Evolutionary conservation across 2,797 vertebrate genomes (phyloP), one percentile per base, ranked within the genome.

Genomic region (Enteromius thamalakanensis): DNA sequence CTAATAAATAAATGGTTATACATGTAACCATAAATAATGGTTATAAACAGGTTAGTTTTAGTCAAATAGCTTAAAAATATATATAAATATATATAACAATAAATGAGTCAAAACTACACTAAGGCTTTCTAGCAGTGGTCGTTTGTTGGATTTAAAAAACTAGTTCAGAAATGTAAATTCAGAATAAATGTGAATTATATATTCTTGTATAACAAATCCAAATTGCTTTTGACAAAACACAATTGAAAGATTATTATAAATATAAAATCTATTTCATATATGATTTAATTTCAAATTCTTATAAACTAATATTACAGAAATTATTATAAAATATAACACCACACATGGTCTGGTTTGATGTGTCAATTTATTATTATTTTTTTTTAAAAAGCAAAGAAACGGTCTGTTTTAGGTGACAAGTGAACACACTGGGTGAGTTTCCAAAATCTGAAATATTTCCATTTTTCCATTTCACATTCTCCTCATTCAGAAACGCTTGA

Each of bases 401-500:
- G 23, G 78, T 81, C 80, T 34, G 64, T 76, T 84, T 85, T 83
- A 64, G 82, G 72, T 86, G 70, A 85, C 83, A 86, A 78, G 74
- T 79, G 69, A 85, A 86, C 76, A 85, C 58, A 86, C n/a, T 26
- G 80, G 64, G 76, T 79, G 82, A 76, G 58, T 68, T 47, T 23
- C 47, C 42, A 37, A 79, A 86, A 67, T 78, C 37, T 71, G 60
- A 81, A 15, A 78, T 49, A 45, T 32, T 74, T 51, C 53, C 47
- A 62, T 42, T 37, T 42, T 49, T 58, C 53, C 42, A 72, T 77
- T 71, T 80, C 34, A 70, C 23, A 60, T 26, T 53, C 32, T 71
- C 68, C 67, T 85, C 53, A 49, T 80, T 76, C 53, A 47, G 29
- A 80, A 83, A 45, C 21, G 26, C 45, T 76, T 5, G 72, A 77